Conservation (phyloP, 2,797 vertebrate genomes). For the Sitta carolinensis region DNA sequence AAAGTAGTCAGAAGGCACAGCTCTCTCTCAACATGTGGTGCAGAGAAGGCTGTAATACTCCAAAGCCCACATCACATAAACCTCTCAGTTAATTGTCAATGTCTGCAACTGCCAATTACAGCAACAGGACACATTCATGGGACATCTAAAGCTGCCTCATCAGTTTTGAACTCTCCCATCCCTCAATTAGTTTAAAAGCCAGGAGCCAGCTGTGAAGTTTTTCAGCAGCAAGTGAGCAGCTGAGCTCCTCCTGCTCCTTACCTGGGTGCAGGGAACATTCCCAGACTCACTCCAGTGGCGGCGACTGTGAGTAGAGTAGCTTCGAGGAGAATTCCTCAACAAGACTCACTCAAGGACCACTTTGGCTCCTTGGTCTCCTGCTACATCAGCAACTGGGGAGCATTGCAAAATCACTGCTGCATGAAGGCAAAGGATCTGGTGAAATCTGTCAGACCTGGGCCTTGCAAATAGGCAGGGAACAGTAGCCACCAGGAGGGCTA, state of each 20-base stretch:
- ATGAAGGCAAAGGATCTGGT: neutral
- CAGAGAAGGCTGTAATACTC: neutral
- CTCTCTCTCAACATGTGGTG: accelerated
- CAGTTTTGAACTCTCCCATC: neutral
- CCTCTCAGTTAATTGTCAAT: neutral
- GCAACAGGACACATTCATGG: neutral
- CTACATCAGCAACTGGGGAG: neutral
- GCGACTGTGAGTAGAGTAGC: neutral
- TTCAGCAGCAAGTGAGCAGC: accelerated
- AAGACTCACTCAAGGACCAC: neutral
- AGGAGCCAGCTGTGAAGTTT: neutral
- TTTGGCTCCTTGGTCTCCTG: neutral
- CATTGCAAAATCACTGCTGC: neutral
- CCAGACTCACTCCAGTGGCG: conserved; percentile 9
- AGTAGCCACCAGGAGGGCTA: neutral
- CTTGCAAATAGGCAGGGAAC: neutral
- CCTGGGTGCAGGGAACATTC: neutral
- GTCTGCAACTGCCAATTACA: neutral
- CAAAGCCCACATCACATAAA: neutral
- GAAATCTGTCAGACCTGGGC: neutral
- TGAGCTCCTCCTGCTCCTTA: neutral
- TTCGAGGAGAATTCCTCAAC: conserved; percentile 39
- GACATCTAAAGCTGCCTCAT: neutral
- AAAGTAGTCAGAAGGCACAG: neutral
- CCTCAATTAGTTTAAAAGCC: neutral